Evolutionary conservation across 2,113 vertebrate species (phyloP).

Genomic region (Clarias magur): DNA sequence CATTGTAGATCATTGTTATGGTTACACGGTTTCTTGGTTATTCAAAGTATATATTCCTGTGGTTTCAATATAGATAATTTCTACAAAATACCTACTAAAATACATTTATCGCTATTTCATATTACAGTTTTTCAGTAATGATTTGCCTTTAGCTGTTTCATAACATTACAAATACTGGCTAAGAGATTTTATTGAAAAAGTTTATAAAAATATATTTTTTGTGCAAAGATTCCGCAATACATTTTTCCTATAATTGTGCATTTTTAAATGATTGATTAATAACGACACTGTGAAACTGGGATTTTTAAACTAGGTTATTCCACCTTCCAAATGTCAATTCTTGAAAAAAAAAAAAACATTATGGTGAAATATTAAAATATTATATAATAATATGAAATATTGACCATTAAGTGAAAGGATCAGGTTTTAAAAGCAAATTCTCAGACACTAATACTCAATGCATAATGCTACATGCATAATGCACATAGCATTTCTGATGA

Average conservation of each 20-base stretch:
- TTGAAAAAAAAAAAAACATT: not conserved
- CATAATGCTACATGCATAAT: not conserved
- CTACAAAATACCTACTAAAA: not conserved
- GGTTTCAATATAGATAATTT: not conserved
- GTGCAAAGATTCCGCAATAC: not conserved
- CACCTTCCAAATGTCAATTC: not conserved
- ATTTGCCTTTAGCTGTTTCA: not conserved
- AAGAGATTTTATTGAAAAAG: not conserved
- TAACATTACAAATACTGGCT: not conserved
- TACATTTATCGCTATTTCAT: not conserved
- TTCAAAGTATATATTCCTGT: not conserved
- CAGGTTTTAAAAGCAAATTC: not conserved
- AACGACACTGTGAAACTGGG: not conserved
- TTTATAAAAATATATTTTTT: not conserved
- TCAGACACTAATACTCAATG: not conserved
- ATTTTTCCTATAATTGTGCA: not conserved
- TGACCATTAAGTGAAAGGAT: slow-evolving; percentile 2
- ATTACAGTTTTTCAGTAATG: not conserved
- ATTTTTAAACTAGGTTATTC: not conserved
- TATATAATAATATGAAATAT: not conserved
- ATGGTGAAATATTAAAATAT: too few relatives aligned
- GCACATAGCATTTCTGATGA: not conserved
- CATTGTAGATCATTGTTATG: not conserved
- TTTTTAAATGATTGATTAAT: not conserved
- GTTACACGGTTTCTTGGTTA: not conserved